Base-by-base conservation (phyloP, 2,113 vertebrate species). In the Upupa epops region DNA sequence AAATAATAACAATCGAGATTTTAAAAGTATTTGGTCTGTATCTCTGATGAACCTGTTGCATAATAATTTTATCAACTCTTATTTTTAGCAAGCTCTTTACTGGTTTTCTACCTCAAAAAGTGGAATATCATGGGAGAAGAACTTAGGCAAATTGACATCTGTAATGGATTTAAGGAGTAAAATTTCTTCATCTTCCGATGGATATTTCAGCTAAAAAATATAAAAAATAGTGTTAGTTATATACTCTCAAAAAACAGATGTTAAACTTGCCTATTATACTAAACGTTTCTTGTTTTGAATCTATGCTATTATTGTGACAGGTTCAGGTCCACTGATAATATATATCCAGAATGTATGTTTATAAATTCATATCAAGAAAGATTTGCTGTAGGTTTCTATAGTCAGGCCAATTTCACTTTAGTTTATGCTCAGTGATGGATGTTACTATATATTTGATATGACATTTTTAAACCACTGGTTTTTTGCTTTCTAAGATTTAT, bases 111-210 rank as follows among this genome's bases (percentile, higher is more conserved):
- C 98, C 98, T 98, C 98, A 98, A 99, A 99, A 61, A 99, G 98
- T 82, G 98, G 98, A 90, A 99, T 96, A 97, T 99, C 98, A 13
- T 98, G 98, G 45, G 98, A 96, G 93, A 99, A 97, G 95, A 99
- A 99, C 94, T 99, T 99, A 21, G 98, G 98, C 83, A 98, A 97
- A 96, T 99, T 99, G 65, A 99, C 98, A 95, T 99, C 98, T 85
- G 98, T 98, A 91, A 99, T 99, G 68, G 98, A 99, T 95, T 98
- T 97, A 74, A 99, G 97, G 45, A 99, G 96, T 92, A 98, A 96
- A 95, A 98, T 97, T 96, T 99, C 98, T 98, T 99, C 98, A 85
- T 99, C 98, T 96, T 99, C 98, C 17, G 94, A 95, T 42, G 98
- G 98, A 94, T 98, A 98, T 83, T 98, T 97, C 79, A 98, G 96